Evolutionary conservation across 2,888 invertebrate genomes (phyloP).

Genomic region (Thymelicus acteon): DNA sequence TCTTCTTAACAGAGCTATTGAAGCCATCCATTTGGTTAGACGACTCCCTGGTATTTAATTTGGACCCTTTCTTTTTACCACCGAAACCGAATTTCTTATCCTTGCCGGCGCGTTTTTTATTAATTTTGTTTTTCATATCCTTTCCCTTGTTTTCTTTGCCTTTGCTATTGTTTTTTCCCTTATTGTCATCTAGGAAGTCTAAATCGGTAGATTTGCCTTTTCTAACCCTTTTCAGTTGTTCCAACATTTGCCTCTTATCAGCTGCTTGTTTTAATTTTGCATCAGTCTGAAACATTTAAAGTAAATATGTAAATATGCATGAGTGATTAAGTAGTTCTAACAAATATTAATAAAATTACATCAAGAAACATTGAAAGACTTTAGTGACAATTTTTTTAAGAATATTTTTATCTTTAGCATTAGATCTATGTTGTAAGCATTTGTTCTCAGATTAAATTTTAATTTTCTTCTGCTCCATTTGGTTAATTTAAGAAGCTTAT

Average conservation of each 20-base stretch:
- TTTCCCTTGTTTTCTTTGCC: constrained; percentile 49
- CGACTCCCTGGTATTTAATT: constrained; percentile 94
- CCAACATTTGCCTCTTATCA: constrained; percentile 96
- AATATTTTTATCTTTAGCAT: no score
- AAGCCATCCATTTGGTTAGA: constrained; percentile 87
- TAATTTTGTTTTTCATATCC: constrained; percentile 64
- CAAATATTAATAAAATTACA: no score
- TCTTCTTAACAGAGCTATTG: constrained; percentile 72
- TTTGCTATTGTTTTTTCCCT: constrained; percentile 56
- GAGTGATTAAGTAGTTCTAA: no score
- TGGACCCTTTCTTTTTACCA: constrained; percentile 96
- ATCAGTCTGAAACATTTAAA: constrained; percentile 86
- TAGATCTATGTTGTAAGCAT: no score
- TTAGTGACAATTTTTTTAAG: no score
- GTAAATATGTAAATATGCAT: no score
- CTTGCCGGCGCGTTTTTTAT: constrained; percentile 86
- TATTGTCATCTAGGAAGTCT: constrained; percentile 90
- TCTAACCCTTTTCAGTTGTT: constrained; percentile 96
- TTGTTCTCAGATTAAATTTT: no score
- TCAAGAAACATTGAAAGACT: no score
- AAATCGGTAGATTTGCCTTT: constrained; percentile 93
- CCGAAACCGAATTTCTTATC: constrained; percentile 97
- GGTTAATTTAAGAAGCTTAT: no score
- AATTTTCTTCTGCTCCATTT: no score
- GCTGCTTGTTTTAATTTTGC: constrained; percentile 93